Percentiles rank a stretch among this genome's conserved stretches.
Evolutionary conservation across 1,140 invertebrate species (phyloP).

Genomic region (Dendrolimus punctatus): DNA sequence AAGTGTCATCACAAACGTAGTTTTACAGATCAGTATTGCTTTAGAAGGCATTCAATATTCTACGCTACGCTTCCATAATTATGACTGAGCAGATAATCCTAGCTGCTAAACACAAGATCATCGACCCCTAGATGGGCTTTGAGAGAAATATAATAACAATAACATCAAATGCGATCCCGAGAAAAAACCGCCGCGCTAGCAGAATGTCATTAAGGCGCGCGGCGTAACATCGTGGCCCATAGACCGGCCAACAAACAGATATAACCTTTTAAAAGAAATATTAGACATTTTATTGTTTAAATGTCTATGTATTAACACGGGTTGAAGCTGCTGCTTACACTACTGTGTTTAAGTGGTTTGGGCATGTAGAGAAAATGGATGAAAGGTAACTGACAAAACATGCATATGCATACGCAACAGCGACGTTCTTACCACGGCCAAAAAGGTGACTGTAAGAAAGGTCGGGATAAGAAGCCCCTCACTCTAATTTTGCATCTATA

Average conservation of each 20-base stretch:
- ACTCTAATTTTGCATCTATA: too few relatives aligned
- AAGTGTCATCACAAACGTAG: too few relatives aligned
- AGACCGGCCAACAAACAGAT: constrained; percentile 29
- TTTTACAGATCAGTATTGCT: too few relatives aligned
- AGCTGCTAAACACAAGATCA: constrained; percentile 26
- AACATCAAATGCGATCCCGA: constrained; percentile 59
- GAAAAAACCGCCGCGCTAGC: constrained; percentile 59
- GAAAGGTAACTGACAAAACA: too few relatives aligned
- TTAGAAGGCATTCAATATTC: too few relatives aligned
- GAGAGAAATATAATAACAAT: constrained; percentile 66
- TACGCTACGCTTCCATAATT: not conserved
- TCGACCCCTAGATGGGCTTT: constrained; percentile 40
- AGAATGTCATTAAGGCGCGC: constrained; percentile 58
- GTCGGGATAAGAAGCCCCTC: too few relatives aligned
- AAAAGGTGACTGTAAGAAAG: too few relatives aligned
- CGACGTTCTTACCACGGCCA: too few relatives aligned
- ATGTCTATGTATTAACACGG: not conserved
- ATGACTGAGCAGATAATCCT: not conserved
- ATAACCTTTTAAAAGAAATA: not conserved
- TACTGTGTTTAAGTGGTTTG: too few relatives aligned
- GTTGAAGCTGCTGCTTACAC: not conserved
- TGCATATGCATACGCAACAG: too few relatives aligned
- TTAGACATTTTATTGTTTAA: not conserved
- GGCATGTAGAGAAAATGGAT: too few relatives aligned
- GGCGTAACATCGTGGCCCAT: constrained; percentile 33